Conservation (phyloP, 2,797 vertebrate genomes). For the Peromyscus attwateri region DNA sequence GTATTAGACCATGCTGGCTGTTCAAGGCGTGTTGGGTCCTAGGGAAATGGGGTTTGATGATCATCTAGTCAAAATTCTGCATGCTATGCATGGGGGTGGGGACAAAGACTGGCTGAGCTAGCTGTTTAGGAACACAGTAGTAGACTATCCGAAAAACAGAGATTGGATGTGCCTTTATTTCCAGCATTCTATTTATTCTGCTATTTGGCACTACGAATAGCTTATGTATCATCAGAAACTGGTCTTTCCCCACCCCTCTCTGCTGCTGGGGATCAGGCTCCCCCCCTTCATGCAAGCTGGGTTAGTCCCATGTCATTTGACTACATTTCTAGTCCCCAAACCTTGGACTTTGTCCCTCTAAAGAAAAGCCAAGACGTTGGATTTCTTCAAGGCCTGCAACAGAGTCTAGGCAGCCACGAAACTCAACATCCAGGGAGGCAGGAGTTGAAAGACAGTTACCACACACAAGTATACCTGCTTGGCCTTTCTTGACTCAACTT, state of each 20-base stretch:
- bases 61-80: no score
- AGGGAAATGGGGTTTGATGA: neutral
- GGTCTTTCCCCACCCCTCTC: no score
- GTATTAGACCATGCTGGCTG: neutral
- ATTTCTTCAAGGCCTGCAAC: neutral
- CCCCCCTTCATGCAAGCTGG: neutral
- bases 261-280: neutral
- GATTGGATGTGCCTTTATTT: neutral
- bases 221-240: neutral
- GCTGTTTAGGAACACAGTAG: neutral
- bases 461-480: neutral
- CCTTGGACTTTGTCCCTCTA: neutral
- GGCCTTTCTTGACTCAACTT: constrained; percentile 1
- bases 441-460: neutral
- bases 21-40: neutral
- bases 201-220: constrained; percentile 38
- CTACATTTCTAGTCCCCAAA: neutral
- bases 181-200: neutral
- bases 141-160: neutral
- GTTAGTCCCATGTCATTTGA: neutral
- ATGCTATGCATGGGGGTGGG: neutral
- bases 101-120: neutral
- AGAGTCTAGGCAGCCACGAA: neutral
- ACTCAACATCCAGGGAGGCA: neutral
- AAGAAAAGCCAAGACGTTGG: neutral